These are phyloP conservation scores for Salpingus planirostris DNA, from an alignment of 2,888 invertebrate genomes.

Conservation along the genomic window DNA sequence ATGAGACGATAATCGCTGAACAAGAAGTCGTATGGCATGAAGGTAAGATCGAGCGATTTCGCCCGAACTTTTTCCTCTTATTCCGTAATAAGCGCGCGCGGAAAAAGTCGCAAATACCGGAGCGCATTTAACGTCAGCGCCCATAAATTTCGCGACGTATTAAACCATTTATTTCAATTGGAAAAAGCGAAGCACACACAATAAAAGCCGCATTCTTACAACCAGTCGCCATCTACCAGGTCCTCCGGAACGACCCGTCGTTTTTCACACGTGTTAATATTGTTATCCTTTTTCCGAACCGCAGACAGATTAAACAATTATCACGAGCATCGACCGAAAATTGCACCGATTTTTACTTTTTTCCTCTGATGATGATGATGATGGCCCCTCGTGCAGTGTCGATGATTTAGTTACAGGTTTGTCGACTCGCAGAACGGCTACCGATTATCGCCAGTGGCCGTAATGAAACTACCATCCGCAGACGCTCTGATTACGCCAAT, in stretches of 20 bases:
- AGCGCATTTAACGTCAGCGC: conserved; percentile 2
- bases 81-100: not conserved
- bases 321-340: too few species aligned
- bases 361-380: too few species aligned
- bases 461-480: conserved; percentile 11
- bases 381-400: conserved; percentile 1
- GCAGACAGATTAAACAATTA: conserved; percentile 5
- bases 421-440: conserved; percentile 8
- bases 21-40: conserved; percentile 39
- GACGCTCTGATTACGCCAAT: conserved; percentile 10
- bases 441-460: conserved; percentile 12
- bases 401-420: conserved; percentile 8
- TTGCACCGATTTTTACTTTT: too few species aligned
- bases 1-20: conserved; percentile 41
- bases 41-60: conserved; percentile 26
- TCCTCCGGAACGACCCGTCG: too few species aligned
- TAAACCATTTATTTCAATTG: conserved; percentile 7
- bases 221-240: conserved; percentile 6
- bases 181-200: conserved; percentile 5
- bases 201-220: conserved; percentile 12
- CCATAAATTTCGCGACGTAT: conserved; percentile 10
- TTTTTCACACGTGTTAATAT: not conserved
- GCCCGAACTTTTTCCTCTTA: not conserved
- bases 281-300: not conserved
- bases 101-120: not conserved